Conservation (phyloP, 53 echinoderm and acorn worm genomes). For the Crossaster papposus region DNA sequence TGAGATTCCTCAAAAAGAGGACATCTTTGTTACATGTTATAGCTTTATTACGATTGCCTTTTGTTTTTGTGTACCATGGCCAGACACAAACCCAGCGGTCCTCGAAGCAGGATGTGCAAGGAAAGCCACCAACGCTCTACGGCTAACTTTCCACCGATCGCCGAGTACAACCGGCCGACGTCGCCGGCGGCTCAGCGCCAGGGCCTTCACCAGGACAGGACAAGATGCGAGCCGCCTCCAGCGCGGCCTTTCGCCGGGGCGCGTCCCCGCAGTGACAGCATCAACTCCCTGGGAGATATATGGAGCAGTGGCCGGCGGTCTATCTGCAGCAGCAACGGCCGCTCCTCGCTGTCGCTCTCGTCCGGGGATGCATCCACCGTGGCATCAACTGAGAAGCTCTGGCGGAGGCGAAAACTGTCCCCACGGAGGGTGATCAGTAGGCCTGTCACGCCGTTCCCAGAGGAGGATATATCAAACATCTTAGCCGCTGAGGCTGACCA, state of each 20-base stretch:
- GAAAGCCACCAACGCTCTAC: background rate
- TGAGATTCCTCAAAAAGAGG: background rate
- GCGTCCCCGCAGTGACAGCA: conserved; percentile 38
- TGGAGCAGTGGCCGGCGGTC: conserved; percentile 48
- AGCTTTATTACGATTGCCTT: background rate
- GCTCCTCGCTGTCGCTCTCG: conserved; percentile 39
- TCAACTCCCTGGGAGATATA: conserved; percentile 17
- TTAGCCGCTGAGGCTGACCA: background rate
- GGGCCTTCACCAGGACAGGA: background rate
- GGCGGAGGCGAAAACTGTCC: conserved; percentile 18
- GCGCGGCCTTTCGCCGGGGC: conserved; percentile 6
- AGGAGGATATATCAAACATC: background rate
- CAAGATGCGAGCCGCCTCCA: conserved; percentile 28
- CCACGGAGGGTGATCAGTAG: conserved; percentile 30
- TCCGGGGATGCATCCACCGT: conserved; percentile 41
- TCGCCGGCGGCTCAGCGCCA: conserved; percentile 8
- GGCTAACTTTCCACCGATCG: conserved; percentile 42
- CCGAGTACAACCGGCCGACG: conserved; percentile 15
- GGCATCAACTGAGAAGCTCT: conserved; percentile 38
- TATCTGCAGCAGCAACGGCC: conserved; percentile 51
- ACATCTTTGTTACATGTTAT: background rate
- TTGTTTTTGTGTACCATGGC: background rate
- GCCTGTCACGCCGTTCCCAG: conserved; percentile 42
- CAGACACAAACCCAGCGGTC: background rate
- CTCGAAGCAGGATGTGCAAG: conserved; percentile 6